These are phyloP conservation scores for Trachymyrmex cornetzi DNA, from an alignment of 1,140 invertebrate genomes.

Conservation along the genomic window DNA sequence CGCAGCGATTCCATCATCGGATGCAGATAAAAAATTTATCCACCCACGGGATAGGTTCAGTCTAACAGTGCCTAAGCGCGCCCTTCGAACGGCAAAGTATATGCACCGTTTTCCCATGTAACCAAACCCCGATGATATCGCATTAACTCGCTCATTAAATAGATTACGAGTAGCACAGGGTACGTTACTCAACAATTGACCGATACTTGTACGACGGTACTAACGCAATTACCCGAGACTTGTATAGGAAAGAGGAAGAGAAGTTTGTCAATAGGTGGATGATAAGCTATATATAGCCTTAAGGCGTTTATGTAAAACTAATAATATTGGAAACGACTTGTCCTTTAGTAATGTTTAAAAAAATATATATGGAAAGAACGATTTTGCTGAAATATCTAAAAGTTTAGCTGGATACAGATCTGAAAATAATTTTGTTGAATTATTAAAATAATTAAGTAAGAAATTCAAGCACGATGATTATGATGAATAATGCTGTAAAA, in stretches of 20 bases:
- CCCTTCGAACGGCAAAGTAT: slow-evolving; percentile 18
- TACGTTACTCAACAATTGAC: slow-evolving; percentile 25
- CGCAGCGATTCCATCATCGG: slow-evolving; percentile 22
- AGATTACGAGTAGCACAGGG: slow-evolving; percentile 40
- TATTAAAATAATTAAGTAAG: too few species aligned
- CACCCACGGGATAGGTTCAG: slow-evolving; percentile 19
- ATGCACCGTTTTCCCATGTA: slow-evolving; percentile 41
- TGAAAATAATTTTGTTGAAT: too few species aligned
- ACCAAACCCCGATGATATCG: slow-evolving; percentile 41
- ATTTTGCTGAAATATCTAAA: too few species aligned
- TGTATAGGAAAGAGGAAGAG: neutral
- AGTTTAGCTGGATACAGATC: too few species aligned
- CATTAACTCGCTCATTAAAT: slow-evolving; percentile 54
- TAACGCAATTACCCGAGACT: neutral
- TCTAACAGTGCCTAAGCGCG: slow-evolving; percentile 34
- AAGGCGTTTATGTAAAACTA: neutral
- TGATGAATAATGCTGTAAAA: too few species aligned
- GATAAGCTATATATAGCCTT: neutral
- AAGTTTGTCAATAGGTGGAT: neutral
- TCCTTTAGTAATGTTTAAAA: neutral
- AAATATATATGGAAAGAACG: neutral
- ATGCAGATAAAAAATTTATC: slow-evolving; percentile 45
- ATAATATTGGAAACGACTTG: neutral
- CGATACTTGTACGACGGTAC: neutral
- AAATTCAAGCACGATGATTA: too few species aligned